A percentile compares a stretch with the other conserved stretches of the same genome.
Evolutionary conservation across 2,888 invertebrate genomes (phyloP).

Genomic region (Pachymerium ferrugineum): DNA sequence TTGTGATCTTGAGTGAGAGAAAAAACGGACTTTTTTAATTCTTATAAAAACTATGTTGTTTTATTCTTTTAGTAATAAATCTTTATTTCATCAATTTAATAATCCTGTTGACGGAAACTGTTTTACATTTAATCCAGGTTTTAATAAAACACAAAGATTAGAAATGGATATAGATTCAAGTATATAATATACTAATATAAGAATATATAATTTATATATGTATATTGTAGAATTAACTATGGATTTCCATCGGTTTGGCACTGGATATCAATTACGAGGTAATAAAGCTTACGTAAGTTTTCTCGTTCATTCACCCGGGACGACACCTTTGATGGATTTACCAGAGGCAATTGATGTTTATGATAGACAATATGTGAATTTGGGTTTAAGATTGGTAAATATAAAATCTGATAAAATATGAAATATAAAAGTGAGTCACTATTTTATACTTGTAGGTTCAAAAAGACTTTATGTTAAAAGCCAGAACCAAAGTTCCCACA

Average conservation of each 20-base stretch:
- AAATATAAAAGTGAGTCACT: too few relatives aligned
- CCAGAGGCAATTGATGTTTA: not conserved
- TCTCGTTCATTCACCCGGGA: not conserved
- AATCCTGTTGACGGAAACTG: constrained; percentile 25
- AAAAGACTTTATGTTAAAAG: constrained; percentile 12
- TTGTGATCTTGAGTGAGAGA: not conserved
- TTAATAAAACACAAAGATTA: not conserved
- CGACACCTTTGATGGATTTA: not conserved
- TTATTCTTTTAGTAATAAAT: not conserved
- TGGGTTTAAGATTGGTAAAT: constrained; percentile 15
- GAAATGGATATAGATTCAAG: not conserved
- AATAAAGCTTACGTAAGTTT: not conserved
- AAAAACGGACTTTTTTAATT: too few relatives aligned
- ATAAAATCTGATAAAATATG: too few relatives aligned
- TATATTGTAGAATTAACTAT: too few relatives aligned
- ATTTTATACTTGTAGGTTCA: not conserved
- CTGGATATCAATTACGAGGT: not conserved
- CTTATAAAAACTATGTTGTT: not conserved
- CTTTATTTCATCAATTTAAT: constrained; percentile 1
- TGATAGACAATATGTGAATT: not conserved
- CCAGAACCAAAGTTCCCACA: not conserved
- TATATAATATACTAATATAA: too few relatives aligned
- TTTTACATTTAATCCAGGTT: constrained; percentile 12
- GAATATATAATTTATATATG: too few relatives aligned
- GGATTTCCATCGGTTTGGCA: too few relatives aligned